Conservation (phyloP, 2,113 vertebrate genomes). For the Psephotus haematonotus region DNA sequence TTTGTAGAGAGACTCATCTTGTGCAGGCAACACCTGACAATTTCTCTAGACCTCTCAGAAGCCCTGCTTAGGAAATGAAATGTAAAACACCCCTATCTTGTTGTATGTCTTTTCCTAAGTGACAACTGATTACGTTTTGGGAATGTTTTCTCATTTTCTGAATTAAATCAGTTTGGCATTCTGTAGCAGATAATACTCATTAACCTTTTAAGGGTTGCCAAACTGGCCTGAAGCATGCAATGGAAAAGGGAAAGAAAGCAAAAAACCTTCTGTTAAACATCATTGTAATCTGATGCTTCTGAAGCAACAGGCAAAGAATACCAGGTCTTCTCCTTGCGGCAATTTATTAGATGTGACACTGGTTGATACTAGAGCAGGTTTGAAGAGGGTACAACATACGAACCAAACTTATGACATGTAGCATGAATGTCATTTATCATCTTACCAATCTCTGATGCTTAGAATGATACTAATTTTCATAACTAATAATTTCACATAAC, state of each 20-base stretch:
- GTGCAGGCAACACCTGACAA: neutral
- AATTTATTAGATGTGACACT: neutral
- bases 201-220: conserved; percentile 56
- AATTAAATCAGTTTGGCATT: conserved; percentile 54
- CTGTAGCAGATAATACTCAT: conserved; percentile 44
- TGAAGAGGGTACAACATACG: neutral
- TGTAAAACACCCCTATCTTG: neutral
- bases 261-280: neutral
- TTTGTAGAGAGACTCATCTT: neutral
- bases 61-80: conserved; percentile 13
- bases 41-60: neutral
- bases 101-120: conserved; percentile 37
- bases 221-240: neutral
- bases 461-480: neutral
- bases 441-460: neutral
- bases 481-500: neutral
- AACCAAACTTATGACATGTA: neutral
- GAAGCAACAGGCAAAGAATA: neutral
- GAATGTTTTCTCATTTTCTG: conserved; percentile 53
- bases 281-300: neutral
- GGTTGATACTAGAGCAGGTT: neutral
- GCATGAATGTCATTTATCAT: neutral
- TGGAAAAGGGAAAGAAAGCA: neutral
- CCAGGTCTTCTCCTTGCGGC: neutral
- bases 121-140: conserved; percentile 46